These are phyloP conservation scores for Hyles vespertilio DNA, from an alignment of 1,140 invertebrate genomes.

Conservation along the genomic window DNA sequence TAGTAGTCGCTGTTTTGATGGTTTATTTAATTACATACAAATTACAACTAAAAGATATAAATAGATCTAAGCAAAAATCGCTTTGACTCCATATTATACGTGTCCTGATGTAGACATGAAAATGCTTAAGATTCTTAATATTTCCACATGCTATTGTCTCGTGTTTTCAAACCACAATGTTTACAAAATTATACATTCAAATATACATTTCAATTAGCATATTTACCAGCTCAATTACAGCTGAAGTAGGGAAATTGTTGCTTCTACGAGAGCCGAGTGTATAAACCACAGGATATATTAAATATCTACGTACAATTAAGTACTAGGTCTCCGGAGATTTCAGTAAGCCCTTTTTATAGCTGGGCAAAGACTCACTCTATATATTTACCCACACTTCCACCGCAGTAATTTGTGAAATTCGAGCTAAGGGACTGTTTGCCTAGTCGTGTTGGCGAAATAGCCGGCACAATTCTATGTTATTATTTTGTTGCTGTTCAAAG, in stretches of 20 bases:
- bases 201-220: no score
- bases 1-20: no score
- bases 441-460: conserved; percentile 8
- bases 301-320: conserved; percentile 15
- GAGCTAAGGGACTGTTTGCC: conserved; percentile 22
- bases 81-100: no score
- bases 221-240: no score
- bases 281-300: conserved; percentile 12
- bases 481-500: conserved; percentile 12
- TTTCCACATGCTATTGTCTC: no score
- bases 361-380: conserved; percentile 19
- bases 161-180: no score
- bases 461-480: conserved; percentile 13
- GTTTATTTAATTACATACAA: no score
- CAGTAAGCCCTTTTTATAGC: conserved; percentile 23
- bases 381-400: conserved; percentile 14
- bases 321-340: conserved; percentile 19
- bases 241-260: background rate
- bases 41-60: no score
- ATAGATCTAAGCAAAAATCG: no score
- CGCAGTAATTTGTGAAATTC: conserved; percentile 22
- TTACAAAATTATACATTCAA: no score
- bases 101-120: no score
- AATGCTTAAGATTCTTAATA: no score
- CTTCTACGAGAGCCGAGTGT: background rate